Conservation (phyloP, 1,140 invertebrate genomes). For the Vollenhovia emeryi region DNA sequence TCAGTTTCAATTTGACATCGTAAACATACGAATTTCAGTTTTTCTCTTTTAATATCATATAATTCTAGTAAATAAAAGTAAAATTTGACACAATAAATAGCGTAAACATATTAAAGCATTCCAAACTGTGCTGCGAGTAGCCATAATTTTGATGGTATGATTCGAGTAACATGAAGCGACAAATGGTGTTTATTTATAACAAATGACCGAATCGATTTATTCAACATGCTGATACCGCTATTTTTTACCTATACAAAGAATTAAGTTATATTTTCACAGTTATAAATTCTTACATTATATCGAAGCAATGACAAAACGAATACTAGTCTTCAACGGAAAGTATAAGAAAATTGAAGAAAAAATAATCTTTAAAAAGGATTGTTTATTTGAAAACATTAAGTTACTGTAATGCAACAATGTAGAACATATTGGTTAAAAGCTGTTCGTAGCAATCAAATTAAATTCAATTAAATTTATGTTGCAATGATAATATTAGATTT, state of each 20-base stretch:
- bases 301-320: not conserved
- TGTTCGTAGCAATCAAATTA: not conserved
- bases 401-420: not conserved
- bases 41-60: slow-evolving; percentile 5
- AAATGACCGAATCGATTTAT: not conserved
- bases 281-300: not conserved
- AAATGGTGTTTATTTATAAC: not conserved
- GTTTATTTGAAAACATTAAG: not conserved
- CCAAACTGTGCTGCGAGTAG: slow-evolving; percentile 18
- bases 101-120: slow-evolving; percentile 35
- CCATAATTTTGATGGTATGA: not conserved
- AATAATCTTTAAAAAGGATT: not conserved
- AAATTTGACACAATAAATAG: slow-evolving; percentile 2
- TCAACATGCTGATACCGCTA: not conserved
- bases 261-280: slow-evolving; percentile 1
- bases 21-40: not conserved
- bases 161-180: not conserved
- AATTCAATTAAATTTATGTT: too few relatives aligned
- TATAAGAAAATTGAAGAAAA: not conserved
- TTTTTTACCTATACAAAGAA: not conserved
- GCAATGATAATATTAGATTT: not conserved
- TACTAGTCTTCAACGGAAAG: not conserved
- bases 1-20: slow-evolving; percentile 16
- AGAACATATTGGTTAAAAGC: not conserved
- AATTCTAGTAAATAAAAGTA: not conserved